Base-by-base conservation (phyloP, 2,888 invertebrate genomes). In the Ormyrus labotus region DNA sequence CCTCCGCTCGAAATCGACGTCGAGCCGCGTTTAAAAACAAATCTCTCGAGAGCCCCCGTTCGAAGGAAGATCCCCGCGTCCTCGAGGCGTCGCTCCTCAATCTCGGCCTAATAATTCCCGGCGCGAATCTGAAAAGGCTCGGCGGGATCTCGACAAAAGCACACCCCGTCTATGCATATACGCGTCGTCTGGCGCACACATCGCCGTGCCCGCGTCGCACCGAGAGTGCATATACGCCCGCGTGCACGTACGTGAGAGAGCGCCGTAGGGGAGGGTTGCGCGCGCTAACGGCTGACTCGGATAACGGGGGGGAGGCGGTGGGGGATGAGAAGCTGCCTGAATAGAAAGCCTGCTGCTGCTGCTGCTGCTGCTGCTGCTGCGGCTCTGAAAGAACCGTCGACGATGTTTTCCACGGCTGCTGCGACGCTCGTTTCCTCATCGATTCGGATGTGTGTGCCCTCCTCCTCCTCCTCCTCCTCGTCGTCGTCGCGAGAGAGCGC, bases 271-370 rank as follows among this genome's bases (percentile, higher is more conserved):
- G 58, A 8, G 74, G 58, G 48, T 63, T 8, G 58, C 70, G 64
- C 53, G 64, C 53, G 65, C 53, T 61, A 60, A 68, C 67, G 64
- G 70, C 68, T 73, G 69, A 57, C 58, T 61, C 34, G 34, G 34
- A 34, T 2, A 34, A 34, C 34, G 3, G 74, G 80, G 80, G 78
- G 71, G 67, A 67, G 76, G 71, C 76, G n/a, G 67, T 61, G 80
- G 65, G 61, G 80, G 48, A 71, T 67, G 80, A 80, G 65, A 57
- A 65, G 71, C 72, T 63, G 63, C n/a, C 34, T 34, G 34, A 34
- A 34, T 34, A 34, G 34, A 34, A 34, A 34, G 34, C 34, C 34
- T 34, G 34, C 34, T 1, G 63, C 19, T 19, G 34, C 34, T 34
- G 63, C n/a, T n/a, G n/a, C n/a, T n/a, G n/a, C 53, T 13, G 53